phyloP scores from a whole-genome alignment of 2,797 vertebrate species.

The Urocyon cinereoargenteus region DNA sequence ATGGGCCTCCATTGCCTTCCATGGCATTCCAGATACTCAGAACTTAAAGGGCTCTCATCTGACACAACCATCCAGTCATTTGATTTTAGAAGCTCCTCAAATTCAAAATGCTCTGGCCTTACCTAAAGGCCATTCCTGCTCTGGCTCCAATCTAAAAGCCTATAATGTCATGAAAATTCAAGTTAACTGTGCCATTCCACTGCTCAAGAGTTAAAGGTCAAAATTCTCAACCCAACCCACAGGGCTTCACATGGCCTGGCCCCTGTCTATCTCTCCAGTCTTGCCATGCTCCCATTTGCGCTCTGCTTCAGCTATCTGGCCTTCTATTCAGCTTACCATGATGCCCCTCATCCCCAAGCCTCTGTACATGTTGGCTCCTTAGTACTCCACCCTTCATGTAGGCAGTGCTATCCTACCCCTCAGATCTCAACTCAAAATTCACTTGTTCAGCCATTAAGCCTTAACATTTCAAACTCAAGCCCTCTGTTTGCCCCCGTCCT shows the following conservation, averaged over 20 bases:
- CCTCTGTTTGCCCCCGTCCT: background rate
- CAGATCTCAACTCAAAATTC: conserved; percentile 5
- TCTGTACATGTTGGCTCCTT: background rate
- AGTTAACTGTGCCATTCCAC: conserved; percentile 29
- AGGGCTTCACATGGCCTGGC: background rate
- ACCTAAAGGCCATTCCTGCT: conserved; percentile 28
- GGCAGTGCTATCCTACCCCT: background rate
- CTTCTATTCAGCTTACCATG: background rate
- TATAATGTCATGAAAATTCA: conserved; percentile 20
- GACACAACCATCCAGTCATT: conserved; percentile 31
- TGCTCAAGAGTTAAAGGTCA: conserved; percentile 50
- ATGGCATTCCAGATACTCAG: background rate
- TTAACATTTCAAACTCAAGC: conserved; percentile 44
- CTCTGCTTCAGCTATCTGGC: background rate
- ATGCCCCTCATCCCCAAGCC: background rate
- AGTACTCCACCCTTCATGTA: background rate
- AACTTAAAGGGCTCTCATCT: conserved; percentile 44
- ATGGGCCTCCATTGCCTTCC: background rate
- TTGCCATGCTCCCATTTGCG: background rate
- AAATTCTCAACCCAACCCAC: conserved; percentile 44
- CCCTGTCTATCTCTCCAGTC: background rate
- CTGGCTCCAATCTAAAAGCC: conserved; percentile 12
- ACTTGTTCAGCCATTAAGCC: conserved; percentile 23
- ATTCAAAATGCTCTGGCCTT: conserved; percentile 18
- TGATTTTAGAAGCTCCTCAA: conserved; percentile 32